These are phyloP conservation scores for Muscidifurax raptorellus DNA, from an alignment of 1,140 invertebrate genomes.

Conservation along the genomic window DNA sequence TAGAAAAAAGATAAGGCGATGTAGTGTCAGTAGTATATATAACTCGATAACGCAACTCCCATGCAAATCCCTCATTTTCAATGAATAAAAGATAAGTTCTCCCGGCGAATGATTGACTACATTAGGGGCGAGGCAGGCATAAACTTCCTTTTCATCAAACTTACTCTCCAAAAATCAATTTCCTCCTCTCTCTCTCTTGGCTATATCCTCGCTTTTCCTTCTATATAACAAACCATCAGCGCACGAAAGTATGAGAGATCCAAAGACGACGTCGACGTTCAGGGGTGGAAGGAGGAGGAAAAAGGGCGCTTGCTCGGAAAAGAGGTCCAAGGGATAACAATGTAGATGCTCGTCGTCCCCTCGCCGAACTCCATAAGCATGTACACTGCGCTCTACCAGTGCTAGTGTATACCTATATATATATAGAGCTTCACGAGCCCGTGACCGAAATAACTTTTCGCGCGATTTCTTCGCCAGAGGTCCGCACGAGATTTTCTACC, in stretches of 20 bases:
- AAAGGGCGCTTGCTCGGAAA: not conserved
- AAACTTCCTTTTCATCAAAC: constrained; percentile 1
- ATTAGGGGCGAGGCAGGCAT: not conserved
- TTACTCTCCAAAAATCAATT: not conserved
- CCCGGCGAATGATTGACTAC: not conserved
- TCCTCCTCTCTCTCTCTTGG: not conserved
- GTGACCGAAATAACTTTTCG: constrained; percentile 47
- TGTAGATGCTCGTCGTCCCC: constrained; percentile 11
- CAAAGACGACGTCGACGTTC: not conserved
- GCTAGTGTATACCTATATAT: too few species aligned
- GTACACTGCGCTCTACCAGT: not conserved
- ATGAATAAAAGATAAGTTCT: constrained; percentile 2
- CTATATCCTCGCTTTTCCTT: not conserved
- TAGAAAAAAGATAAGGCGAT: not conserved
- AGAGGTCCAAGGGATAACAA: constrained; percentile 30
- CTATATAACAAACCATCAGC: constrained; percentile 20
- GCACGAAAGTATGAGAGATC: not conserved
- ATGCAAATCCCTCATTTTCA: not conserved
- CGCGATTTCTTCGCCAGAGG: constrained; percentile 28
- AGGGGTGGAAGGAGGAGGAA: not conserved
- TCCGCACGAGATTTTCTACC: constrained; percentile 30
- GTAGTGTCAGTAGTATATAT: not conserved
- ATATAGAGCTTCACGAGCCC: not conserved
- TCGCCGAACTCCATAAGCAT: too few species aligned
- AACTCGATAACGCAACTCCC: not conserved